These are phyloP conservation scores for Gryllus longicercus DNA, from an alignment of 2,888 invertebrate genomes.

Conservation along the genomic window DNA sequence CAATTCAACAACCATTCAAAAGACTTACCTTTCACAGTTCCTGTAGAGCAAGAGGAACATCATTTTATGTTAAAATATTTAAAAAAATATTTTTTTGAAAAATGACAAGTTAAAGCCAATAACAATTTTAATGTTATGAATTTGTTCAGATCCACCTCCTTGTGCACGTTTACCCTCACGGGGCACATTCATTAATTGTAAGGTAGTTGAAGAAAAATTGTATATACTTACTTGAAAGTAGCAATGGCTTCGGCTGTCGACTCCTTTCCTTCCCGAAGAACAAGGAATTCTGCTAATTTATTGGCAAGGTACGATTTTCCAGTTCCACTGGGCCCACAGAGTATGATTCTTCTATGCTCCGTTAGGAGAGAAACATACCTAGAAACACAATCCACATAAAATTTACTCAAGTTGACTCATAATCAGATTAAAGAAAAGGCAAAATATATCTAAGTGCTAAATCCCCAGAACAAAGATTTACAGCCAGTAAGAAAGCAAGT, in stretches of 20 bases:
- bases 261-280: slow-evolving; percentile 70
- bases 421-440: background rate
- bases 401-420: background rate
- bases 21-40: slow-evolving; percentile 6
- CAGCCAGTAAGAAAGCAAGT: too few relatives aligned
- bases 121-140: background rate
- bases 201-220: background rate
- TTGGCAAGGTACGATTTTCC: slow-evolving; percentile 96
- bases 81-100: background rate
- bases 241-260: slow-evolving; percentile 87
- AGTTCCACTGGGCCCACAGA: slow-evolving; percentile 95
- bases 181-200: background rate
- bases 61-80: background rate
- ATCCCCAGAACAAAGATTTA: background rate
- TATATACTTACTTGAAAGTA: slow-evolving; percentile 74
- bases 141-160: background rate
- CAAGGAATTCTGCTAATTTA: slow-evolving; percentile 90
- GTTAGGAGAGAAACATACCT: slow-evolving; percentile 80
- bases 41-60: background rate
- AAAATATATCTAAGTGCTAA: background rate
- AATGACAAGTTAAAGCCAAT: background rate
- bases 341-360: slow-evolving; percentile 88
- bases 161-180: background rate
- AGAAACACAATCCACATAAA: slow-evolving; percentile 32
- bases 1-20: background rate